phyloP scores from a whole-genome alignment of 2,888 invertebrate species.

The Drosophila quasianomalipes region DNA sequence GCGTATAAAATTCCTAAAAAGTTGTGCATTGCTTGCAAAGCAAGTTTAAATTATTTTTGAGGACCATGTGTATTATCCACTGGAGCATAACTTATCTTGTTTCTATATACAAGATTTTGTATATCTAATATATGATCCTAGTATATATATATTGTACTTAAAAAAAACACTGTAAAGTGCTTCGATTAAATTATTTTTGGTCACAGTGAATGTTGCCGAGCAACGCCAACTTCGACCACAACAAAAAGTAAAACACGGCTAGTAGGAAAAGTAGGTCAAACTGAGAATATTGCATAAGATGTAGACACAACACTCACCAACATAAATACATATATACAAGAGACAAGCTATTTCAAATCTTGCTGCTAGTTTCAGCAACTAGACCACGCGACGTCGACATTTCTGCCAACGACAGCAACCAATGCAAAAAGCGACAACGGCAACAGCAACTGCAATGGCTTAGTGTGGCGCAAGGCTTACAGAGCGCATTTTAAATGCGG shows the following conservation, averaged over 20 bases:
- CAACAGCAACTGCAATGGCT: conserved; percentile 10
- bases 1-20: neutral
- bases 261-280: conserved; percentile 74
- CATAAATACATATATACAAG: conserved; percentile 27
- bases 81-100: neutral
- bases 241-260: conserved; percentile 61
- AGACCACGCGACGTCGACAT: conserved; percentile 70
- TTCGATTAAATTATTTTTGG: conserved; percentile 59
- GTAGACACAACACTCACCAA: conserved; percentile 68
- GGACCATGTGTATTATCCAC: neutral
- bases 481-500: conserved; percentile 60
- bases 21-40: neutral
- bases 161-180: conserved; percentile 17
- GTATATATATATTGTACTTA: neutral
- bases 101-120: neutral
- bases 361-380: conserved; percentile 71
- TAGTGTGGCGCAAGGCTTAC: conserved; percentile 67
- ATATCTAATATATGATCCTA: neutral
- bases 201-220: conserved; percentile 72
- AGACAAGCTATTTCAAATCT: conserved; percentile 70
- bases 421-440: conserved; percentile 31
- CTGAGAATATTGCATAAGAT: conserved; percentile 79
- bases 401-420: conserved; percentile 47
- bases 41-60: neutral
- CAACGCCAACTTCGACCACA: conserved; percentile 59